phyloP scores from a whole-genome alignment of 2,888 invertebrate species.

The Microplitis deprimator region DNA sequence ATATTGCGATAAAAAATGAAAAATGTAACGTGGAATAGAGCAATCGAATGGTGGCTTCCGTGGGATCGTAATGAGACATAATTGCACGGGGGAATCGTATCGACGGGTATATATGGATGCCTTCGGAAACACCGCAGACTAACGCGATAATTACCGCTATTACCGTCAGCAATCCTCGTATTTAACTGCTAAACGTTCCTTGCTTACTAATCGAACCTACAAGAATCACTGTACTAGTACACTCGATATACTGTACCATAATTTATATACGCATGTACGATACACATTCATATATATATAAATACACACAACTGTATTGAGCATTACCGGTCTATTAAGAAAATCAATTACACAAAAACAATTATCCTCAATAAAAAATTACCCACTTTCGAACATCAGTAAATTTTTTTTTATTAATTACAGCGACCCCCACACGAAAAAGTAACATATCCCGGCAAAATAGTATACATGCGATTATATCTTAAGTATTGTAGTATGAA shows the following conservation, averaged over 20 bases:
- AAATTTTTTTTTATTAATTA: too few relatives aligned
- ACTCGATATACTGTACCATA: background rate
- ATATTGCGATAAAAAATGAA: background rate
- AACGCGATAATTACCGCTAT: constrained; percentile 70
- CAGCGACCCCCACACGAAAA: too few relatives aligned
- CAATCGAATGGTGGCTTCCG: constrained; percentile 50
- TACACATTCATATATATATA: background rate
- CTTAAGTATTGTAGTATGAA: too few relatives aligned
- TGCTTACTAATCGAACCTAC: constrained; percentile 62
- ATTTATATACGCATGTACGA: background rate
- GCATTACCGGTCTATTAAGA: background rate
- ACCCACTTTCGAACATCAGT: too few relatives aligned
- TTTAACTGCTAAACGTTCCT: constrained; percentile 67
- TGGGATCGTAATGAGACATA: constrained; percentile 66
- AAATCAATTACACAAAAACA: background rate
- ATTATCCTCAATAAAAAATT: background rate
- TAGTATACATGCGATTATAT: too few relatives aligned
- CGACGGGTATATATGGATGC: constrained; percentile 52
- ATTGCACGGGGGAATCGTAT: constrained; percentile 60
- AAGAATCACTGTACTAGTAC: constrained; percentile 27
- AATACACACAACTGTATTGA: background rate
- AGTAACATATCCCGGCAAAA: too few relatives aligned
- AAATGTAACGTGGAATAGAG: constrained; percentile 27
- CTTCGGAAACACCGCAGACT: constrained; percentile 60
- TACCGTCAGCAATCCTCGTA: constrained; percentile 67